Conservation (phyloP, 2,888 invertebrate species). For the Eueremaeus valkanovi region DNA sequence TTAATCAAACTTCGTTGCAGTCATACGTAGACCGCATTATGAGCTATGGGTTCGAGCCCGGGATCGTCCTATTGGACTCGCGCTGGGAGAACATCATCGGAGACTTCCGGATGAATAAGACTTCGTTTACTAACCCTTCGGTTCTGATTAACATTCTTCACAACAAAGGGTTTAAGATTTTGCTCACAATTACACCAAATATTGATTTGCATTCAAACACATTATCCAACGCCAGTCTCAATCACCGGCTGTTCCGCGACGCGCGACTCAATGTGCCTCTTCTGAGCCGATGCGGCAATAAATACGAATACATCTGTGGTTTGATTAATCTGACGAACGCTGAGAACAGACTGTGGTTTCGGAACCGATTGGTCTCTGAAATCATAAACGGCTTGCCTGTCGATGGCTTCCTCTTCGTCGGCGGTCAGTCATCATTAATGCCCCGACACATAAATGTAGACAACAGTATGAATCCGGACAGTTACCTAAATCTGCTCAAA, state of each 20-base stretch:
- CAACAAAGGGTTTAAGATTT: conserved; percentile 77
- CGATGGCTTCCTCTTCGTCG: conserved; percentile 76
- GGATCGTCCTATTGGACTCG: conserved; percentile 55
- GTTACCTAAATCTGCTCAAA: conserved; percentile 61
- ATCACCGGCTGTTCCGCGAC: conserved; percentile 60
- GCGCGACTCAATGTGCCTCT: conserved; percentile 63
- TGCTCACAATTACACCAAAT: conserved; percentile 84
- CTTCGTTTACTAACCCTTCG: conserved; percentile 70
- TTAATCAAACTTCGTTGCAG: conserved; percentile 50
- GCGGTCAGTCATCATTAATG: conserved; percentile 77
- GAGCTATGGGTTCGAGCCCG: conserved; percentile 46
- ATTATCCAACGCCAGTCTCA: conserved; percentile 5
- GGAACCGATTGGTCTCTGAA: conserved; percentile 66
- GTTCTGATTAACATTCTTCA: conserved; percentile 74
- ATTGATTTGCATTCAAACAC: conserved; percentile 54
- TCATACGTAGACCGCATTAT: conserved; percentile 48
- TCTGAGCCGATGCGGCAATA: conserved; percentile 72
- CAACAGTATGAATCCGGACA: conserved; percentile 70
- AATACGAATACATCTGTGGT: conserved; percentile 60
- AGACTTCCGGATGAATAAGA: conserved; percentile 74
- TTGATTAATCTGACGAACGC: conserved; percentile 83
- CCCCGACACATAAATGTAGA: conserved; percentile 73
- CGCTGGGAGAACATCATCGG: conserved; percentile 82
- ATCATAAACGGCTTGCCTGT: conserved; percentile 60
- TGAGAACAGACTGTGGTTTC: conserved; percentile 72